Conservation (phyloP, 2,113 vertebrate species). For the Phylloscopus trochiloides region DNA sequence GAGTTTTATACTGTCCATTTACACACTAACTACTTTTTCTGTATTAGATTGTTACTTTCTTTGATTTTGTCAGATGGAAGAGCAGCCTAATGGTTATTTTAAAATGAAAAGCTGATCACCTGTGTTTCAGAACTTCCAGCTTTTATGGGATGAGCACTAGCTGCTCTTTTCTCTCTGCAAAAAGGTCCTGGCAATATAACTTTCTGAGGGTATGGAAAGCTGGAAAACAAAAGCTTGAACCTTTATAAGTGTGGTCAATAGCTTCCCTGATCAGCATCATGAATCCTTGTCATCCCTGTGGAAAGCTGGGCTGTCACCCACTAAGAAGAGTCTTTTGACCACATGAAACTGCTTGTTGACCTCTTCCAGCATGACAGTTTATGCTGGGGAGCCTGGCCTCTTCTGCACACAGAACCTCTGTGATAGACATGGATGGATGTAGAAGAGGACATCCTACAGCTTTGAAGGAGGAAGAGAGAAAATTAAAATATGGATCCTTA, state of each 20-base stretch:
- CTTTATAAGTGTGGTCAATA: not conserved
- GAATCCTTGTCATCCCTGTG: not conserved
- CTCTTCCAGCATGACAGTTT: not conserved
- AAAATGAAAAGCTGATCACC: not conserved
- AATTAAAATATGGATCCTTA: not conserved
- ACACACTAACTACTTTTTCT: not conserved
- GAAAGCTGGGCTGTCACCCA: not conserved
- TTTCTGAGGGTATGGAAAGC: not conserved
- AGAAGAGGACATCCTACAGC: not conserved
- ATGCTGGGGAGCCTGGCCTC: accelerated
- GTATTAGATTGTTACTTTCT: not conserved
- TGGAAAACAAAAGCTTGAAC: not conserved
- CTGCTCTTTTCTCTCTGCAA: not conserved
- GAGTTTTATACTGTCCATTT: not conserved
- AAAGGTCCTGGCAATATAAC: not conserved
- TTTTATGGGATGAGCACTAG: not conserved
- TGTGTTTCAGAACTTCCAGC: not conserved
- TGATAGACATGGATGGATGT: not conserved
- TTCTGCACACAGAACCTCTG: not conserved
- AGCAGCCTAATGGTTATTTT: not conserved
- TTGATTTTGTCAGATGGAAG: not conserved
- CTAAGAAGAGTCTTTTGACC: not conserved
- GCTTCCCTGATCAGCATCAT: not conserved
- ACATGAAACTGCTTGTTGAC: not conserved
- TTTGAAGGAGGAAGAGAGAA: not conserved